These are phyloP conservation scores for Parauchenoglanis punctatus DNA, from an alignment of 2,797 vertebrate genomes.

Conservation along the genomic window DNA sequence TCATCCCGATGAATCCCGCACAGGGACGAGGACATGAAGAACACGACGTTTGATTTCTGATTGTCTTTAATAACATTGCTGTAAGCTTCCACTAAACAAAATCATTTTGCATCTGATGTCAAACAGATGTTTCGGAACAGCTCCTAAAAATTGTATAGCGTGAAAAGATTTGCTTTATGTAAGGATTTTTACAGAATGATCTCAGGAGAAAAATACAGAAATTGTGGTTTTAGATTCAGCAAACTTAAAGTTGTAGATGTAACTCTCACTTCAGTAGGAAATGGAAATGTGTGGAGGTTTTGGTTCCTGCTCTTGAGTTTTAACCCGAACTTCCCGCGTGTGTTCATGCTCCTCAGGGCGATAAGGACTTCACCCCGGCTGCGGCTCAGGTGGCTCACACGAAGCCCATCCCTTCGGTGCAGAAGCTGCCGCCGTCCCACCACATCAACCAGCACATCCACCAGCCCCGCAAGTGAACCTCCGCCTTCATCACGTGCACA, in stretches of 20 bases:
- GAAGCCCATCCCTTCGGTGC: conserved; percentile 91
- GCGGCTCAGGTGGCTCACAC: conserved; percentile 97
- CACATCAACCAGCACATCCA: conserved; percentile 93
- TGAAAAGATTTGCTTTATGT: background rate
- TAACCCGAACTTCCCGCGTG: background rate
- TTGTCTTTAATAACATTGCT: background rate
- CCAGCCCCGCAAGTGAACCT: conserved; percentile 95
- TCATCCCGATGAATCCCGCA: no score
- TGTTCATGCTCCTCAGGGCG: conserved; percentile 77
- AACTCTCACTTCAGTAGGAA: background rate
- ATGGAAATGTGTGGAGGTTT: background rate
- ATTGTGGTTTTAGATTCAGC: background rate
- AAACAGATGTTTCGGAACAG: background rate
- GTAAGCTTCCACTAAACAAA: background rate
- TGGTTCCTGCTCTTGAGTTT: background rate
- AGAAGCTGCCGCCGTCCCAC: conserved; percentile 82
- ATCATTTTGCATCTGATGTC: background rate
- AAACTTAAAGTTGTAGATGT: background rate
- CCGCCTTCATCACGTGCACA: conserved; percentile 16
- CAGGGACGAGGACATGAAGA: background rate
- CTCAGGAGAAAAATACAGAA: background rate
- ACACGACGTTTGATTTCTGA: background rate
- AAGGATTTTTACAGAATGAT: background rate
- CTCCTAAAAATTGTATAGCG: background rate
- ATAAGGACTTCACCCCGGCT: conserved; percentile 96